These are phyloP conservation scores for Phasia obesa DNA, from an alignment of 2,888 invertebrate genomes.

Conservation along the genomic window DNA sequence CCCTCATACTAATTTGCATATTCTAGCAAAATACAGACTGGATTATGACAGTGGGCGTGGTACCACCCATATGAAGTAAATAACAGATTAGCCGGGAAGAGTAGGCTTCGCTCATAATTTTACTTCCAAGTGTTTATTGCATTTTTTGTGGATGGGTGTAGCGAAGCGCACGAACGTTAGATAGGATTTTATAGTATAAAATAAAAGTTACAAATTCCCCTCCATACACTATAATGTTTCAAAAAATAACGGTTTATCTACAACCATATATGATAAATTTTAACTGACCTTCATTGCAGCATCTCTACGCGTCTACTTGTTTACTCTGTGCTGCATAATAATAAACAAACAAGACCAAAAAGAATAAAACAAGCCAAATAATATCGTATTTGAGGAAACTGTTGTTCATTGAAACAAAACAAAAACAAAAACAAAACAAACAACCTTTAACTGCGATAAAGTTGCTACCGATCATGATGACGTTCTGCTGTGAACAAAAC, in stretches of 20 bases:
- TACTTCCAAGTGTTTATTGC: too few species aligned
- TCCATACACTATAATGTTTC: slow-evolving; percentile 28
- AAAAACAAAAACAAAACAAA: slow-evolving; percentile 29
- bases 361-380: slow-evolving; percentile 32
- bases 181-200: too few species aligned
- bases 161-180: too few species aligned
- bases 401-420: not conserved
- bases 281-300: slow-evolving; percentile 68
- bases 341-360: slow-evolving; percentile 33
- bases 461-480: slow-evolving; percentile 52
- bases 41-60: too few species aligned
- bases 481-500: slow-evolving; percentile 31
- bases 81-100: too few species aligned
- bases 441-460: slow-evolving; percentile 64
- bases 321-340: slow-evolving; percentile 11
- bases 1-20: too few species aligned
- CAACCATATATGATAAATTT: slow-evolving; percentile 52
- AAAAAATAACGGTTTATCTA: slow-evolving; percentile 61
- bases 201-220: slow-evolving; percentile 44
- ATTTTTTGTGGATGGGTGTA: too few species aligned
- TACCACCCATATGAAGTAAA: too few species aligned
- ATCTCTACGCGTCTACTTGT: slow-evolving; percentile 18
- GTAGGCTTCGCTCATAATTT: too few species aligned
- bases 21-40: too few species aligned
- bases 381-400: slow-evolving; percentile 59